Percentiles rank a stretch among this genome's conserved stretches.
phyloP scores from a whole-genome alignment of 1,140 invertebrate species.

The Lithobius niger region DNA sequence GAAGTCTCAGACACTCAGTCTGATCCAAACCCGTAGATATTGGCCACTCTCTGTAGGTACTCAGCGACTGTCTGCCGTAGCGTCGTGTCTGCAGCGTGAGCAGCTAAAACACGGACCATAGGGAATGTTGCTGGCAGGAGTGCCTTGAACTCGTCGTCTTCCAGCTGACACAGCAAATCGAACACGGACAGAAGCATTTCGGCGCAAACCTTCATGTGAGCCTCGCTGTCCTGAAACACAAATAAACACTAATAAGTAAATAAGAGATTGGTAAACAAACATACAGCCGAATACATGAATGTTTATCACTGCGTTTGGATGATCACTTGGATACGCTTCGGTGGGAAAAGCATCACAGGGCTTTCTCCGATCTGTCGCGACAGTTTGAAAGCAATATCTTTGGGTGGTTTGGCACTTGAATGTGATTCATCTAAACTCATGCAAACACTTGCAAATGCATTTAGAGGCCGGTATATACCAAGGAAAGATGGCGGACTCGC shows the following conservation, averaged over 20 bases:
- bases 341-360: not conserved
- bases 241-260: conserved; percentile 5
- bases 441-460: too few species aligned
- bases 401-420: too few species aligned
- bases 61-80: conserved; percentile 45
- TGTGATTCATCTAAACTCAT: too few species aligned
- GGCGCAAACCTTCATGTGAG: conserved; percentile 46
- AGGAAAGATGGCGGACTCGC: too few species aligned
- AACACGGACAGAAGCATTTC: conserved; percentile 45
- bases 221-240: conserved; percentile 44
- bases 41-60: conserved; percentile 43
- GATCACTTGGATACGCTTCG: not conserved
- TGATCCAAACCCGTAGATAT: conserved; percentile 42
- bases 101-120: conserved; percentile 44
- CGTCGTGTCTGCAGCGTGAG: conserved; percentile 42
- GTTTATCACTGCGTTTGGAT: not conserved
- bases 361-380: not conserved
- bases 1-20: too few species aligned
- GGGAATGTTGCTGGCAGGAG: conserved; percentile 47
- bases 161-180: conserved; percentile 40
- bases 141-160: conserved; percentile 41
- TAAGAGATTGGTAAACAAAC: too few species aligned
- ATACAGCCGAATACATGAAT: not conserved
- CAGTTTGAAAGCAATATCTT: too few species aligned
- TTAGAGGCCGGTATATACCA: too few species aligned